phyloP scores from a whole-genome alignment of 1,140 invertebrate species.

The Drosophila gunungcola region DNA sequence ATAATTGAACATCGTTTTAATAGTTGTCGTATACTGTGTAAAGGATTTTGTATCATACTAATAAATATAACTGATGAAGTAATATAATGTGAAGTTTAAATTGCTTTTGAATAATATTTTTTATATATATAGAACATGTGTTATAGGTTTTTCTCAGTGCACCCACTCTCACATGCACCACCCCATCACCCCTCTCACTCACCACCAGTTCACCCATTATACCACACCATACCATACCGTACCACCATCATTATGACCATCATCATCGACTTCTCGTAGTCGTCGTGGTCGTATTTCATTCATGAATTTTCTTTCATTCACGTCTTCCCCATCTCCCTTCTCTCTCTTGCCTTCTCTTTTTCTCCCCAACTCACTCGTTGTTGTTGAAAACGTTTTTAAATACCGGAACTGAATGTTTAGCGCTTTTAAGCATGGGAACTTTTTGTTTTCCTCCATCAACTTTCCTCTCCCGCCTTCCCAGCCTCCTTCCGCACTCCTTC shows the following conservation, averaged over 20 bases:
- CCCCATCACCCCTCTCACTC: slow-evolving; percentile 29
- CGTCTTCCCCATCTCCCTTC: slow-evolving; percentile 19
- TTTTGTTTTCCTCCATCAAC: slow-evolving; percentile 71
- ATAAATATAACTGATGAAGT: too few species aligned
- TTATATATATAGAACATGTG: too few species aligned
- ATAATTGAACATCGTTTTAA: too few species aligned
- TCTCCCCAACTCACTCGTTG: slow-evolving; percentile 34
- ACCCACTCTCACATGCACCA: slow-evolving; percentile 3
- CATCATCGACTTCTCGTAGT: slow-evolving; percentile 48
- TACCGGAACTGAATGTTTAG: slow-evolving; percentile 83
- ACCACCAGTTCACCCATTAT: slow-evolving; percentile 33
- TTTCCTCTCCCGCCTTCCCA: slow-evolving; percentile 35
- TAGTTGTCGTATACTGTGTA: too few species aligned
- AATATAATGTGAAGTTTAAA: too few species aligned
- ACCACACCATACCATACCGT: slow-evolving; percentile 28
- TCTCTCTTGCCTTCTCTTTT: slow-evolving; percentile 1
- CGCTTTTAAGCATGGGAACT: slow-evolving; percentile 83
- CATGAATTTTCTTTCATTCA: slow-evolving; percentile 84
- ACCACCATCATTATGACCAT: slow-evolving; percentile 26
- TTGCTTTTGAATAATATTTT: too few species aligned
- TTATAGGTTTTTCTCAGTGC: not conserved
- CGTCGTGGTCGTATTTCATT: slow-evolving; percentile 78
- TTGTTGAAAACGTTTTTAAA: slow-evolving; percentile 82
- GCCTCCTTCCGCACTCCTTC: slow-evolving; percentile 19
- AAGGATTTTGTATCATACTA: too few species aligned